Base-by-base conservation (phyloP, 2,113 vertebrate species). In the Toxostoma redivivum region DNA sequence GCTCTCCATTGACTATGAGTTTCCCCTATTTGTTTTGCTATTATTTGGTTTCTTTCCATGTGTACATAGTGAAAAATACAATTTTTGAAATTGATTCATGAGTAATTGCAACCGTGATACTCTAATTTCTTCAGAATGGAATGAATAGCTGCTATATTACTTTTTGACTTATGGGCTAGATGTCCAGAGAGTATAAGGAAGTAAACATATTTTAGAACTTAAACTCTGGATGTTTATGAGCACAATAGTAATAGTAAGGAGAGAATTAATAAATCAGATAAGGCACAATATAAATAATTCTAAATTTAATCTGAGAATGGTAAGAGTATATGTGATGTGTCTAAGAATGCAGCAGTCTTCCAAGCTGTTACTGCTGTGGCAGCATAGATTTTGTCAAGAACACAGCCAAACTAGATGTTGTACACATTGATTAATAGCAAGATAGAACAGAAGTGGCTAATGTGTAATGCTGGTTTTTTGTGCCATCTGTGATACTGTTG, bases 131-230 rank as follows among this genome's bases (percentile, higher is more conserved):
- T 90, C 65, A 50, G 72, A 92, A 77, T 61, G 5, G 54, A 84
- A 86, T 82, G 50, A 94, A 92, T 91, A 73, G 42, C 45, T 84
- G n/a, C 37, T 90, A 12, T 92, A 80, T 80, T 76, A 61, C 42
- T 90, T 96, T 94, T 88, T 92, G 93, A 92, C 94, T 96, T 90
- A 88, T 47, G 78, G 57, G 45, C 66, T 88, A 51, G 62, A 93
- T 94, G 73, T 86, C 45, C 69, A 67, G 62, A 22, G 37, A 86
- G 8, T 33, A 66, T 31, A 84, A 79, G 31, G 35, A 81, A 7
- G 42, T 74, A 90, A 91, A 90, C 4, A 3, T 2, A 48, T 92
- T 92, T 90, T 83, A 56, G 58, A 62, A 37, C 27, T 92, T 60
- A 88, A 44, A 11, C n/a, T 62, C 69, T 66, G 62, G 21, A 44